Base-by-base conservation (phyloP, 2,888 invertebrate species). In the Brassicogethes aeneus region DNA sequence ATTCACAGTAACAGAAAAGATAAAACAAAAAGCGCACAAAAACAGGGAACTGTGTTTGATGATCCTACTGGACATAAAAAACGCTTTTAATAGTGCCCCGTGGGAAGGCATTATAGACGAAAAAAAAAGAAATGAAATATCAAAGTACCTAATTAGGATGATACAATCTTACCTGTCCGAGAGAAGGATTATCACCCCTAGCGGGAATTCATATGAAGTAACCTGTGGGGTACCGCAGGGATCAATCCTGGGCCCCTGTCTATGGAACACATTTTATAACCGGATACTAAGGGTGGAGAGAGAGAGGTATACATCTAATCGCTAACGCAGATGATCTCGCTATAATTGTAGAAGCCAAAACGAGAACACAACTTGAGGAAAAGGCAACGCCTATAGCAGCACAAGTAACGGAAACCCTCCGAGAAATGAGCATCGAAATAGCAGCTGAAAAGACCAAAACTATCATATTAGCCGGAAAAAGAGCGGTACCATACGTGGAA, bases 371-470 rank as follows among this genome's bases (percentile, higher is more conserved):
- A 3, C 33, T 39, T 3, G 23, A 31, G 2, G 2, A 23, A 3
- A 40, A 8, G 16, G 43, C 37, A 7, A 36, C 42, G n/a, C n/a
- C n/a, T n/a, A n/a, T n/a, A n/a, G n/a, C n/a, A n/a, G n/a, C n/a
- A n/a, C n/a, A n/a, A n/a, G n/a, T n/a, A n/a, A n/a, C n/a, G n/a
- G n/a, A n/a, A n/a, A n/a, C n/a, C n/a, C n/a, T n/a, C n/a, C n/a
- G n/a, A n/a, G n/a, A n/a, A n/a, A n/a, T n/a, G n/a, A n/a, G n/a
- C n/a, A n/a, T n/a, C n/a, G n/a, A n/a, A 15, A n/a, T 47, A 2
- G 44, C 42, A n/a, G 33, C 39, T 10, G 38, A 38, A 8, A 44
- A 42, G 29, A 44, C 43, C 2, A 39, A 44, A 16, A 44, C 42
- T 3, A 17, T 46, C 1, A 43, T 46, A 2, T 16, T 42, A 13